Percentiles rank a stretch among this genome's conserved stretches.
phyloP scores from a whole-genome alignment of 2,888 invertebrate species.

The Corythucha ciliata region DNA sequence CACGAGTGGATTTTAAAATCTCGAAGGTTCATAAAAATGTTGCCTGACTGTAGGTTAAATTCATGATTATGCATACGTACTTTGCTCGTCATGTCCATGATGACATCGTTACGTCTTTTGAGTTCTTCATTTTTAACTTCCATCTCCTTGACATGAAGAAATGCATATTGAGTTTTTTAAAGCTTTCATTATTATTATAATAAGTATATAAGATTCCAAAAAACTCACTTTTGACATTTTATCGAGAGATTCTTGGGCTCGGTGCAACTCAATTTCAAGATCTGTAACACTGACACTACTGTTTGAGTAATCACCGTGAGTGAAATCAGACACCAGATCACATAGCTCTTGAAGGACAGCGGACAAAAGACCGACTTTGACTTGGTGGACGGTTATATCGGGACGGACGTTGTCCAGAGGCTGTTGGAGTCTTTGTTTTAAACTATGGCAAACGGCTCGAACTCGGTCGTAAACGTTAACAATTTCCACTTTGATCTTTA shows the following conservation, averaged over 20 bases:
- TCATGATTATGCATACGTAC: constrained; percentile 42
- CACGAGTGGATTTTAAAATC: constrained; percentile 6
- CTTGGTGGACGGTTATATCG: constrained; percentile 40
- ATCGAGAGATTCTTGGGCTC: constrained; percentile 42
- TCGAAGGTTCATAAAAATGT: not conserved
- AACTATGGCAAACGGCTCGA: constrained; percentile 59
- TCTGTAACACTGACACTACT: constrained; percentile 44
- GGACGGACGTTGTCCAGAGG: constrained; percentile 38
- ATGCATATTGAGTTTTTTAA: constrained; percentile 1
- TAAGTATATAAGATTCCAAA: not conserved
- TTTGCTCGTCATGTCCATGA: constrained; percentile 72
- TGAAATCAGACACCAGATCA: constrained; percentile 42
- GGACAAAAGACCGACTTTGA: constrained; percentile 41
- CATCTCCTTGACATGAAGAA: constrained; percentile 45
- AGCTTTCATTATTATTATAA: not conserved
- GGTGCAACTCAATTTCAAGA: constrained; percentile 42
- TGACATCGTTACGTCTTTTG: constrained; percentile 65
- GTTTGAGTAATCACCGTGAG: constrained; percentile 40
- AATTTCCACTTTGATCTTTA: constrained; percentile 44
- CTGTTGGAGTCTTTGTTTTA: constrained; percentile 55
- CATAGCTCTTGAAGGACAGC: constrained; percentile 40
- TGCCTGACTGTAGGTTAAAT: too few relatives aligned
- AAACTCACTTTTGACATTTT: constrained; percentile 37
- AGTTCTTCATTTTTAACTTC: constrained; percentile 71
- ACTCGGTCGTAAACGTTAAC: constrained; percentile 52